phyloP scores from a whole-genome alignment of 1,140 invertebrate genomes.

The Macrocentrus cingulum region DNA sequence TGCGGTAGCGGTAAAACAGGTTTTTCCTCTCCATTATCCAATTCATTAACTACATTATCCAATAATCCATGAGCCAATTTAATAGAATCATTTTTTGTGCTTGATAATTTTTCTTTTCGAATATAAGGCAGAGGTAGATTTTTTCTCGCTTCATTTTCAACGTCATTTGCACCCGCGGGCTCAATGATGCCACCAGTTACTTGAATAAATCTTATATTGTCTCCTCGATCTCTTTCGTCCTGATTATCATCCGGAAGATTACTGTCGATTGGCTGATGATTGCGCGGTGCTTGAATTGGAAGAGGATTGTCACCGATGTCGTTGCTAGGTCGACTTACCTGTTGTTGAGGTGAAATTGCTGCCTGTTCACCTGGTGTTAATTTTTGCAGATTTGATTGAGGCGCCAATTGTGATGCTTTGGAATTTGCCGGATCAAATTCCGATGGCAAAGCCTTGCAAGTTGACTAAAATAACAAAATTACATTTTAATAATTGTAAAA shows the following conservation, averaged over 20 bases:
- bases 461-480: slow-evolving; percentile 30
- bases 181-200: slow-evolving; percentile 44
- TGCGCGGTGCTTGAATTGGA: slow-evolving; percentile 41
- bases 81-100: slow-evolving; percentile 14
- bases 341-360: slow-evolving; percentile 32
- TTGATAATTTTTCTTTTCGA: slow-evolving; percentile 21
- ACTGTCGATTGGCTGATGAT: slow-evolving; percentile 34
- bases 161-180: slow-evolving; percentile 42
- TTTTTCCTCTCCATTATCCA: slow-evolving; percentile 5
- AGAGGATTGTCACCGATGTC: slow-evolving; percentile 36
- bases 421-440: slow-evolving; percentile 15
- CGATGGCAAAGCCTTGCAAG: slow-evolving; percentile 19
- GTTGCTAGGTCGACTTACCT: slow-evolving; percentile 52
- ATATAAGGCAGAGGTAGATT: slow-evolving; percentile 30
- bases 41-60: slow-evolving; percentile 3
- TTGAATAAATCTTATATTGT: slow-evolving; percentile 39
- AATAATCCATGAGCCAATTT: slow-evolving; percentile 17
- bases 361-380: slow-evolving; percentile 5
- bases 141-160: slow-evolving; percentile 26
- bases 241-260: slow-evolving; percentile 26
- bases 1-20: slow-evolving; percentile 13
- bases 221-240: slow-evolving; percentile 30
- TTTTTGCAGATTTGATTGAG: slow-evolving; percentile 12
- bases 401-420: slow-evolving; percentile 5
- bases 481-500: neutral